Base-by-base conservation (phyloP, 2,888 invertebrate genomes). In the Eupelmus urozonus region DNA sequence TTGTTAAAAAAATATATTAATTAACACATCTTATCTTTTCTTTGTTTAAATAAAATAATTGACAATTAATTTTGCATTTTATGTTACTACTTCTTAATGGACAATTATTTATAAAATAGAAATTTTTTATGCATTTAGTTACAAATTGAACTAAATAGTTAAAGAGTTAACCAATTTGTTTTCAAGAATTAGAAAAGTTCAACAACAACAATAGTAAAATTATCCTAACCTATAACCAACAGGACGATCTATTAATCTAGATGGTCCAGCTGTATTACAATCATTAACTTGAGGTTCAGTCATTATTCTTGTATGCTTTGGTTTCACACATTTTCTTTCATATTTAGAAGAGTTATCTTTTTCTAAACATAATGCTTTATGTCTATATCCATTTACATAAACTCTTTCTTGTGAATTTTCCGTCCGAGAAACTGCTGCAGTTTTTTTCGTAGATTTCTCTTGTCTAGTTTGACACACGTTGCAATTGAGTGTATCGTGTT, bases 231-330 rank as follows among this genome's bases (percentile, higher is more conserved):
- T 87, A 82, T 87, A 85, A 82, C 85, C 85, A 76, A 87, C 85
- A 34, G 86, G 83, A 76, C 80, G 83, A 81, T 88, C 87, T 23
- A 85, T 83, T 29, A 85, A 80, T 82, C 89, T 85, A 29, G 89
- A 89, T 59, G 89, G 88, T 62, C 89, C 89, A 75, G 89, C 86
- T 72, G 85, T 83, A 75, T 82, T 84, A 27, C 86, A 83, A 82
- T 81, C 83, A 79, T 86, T 85, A 7, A 80, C 66, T 34, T 83
- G 82, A 63, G 84, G 84, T 73, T 82, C 82, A 72, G 65, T 84
- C 42, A 82, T 78, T 74, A 83, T 76, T 76, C 83, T 76, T 49
- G 72, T 60, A 62, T 62, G 74, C 67, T 79, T 77, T 70, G 76
- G 76, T 71, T 76, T 79, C 16, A 49, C 13, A 66, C 65, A 60